Evolutionary conservation across 2,888 invertebrate species (phyloP).

Genomic region (Lycia hirtaria): DNA sequence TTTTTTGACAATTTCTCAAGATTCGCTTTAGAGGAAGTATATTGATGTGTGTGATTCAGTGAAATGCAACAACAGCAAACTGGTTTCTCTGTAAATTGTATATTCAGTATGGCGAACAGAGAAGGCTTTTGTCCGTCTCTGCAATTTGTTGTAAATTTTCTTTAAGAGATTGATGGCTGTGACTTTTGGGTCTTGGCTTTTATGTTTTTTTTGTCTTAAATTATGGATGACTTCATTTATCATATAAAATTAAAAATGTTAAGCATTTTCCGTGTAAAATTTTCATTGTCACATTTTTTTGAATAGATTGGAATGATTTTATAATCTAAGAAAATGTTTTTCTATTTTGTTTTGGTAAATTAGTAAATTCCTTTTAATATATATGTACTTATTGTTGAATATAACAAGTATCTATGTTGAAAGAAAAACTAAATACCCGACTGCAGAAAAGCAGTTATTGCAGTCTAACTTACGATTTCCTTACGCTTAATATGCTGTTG

Average conservation of each 20-base stretch:
- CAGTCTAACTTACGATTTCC: too few species aligned
- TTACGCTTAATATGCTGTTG: too few species aligned
- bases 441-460: too few species aligned
- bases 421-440: too few species aligned
- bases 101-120: neutral
- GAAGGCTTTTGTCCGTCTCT: conserved; percentile 41
- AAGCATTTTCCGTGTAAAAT: neutral
- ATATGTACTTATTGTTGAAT: too few species aligned
- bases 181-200: conserved; percentile 10
- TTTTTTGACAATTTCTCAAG: too few species aligned
- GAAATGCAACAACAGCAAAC: neutral
- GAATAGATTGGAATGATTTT: too few species aligned
- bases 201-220: conserved; percentile 2
- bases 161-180: conserved; percentile 34
- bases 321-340: too few species aligned
- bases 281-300: too few species aligned
- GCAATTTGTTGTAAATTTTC: conserved; percentile 45
- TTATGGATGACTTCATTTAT: conserved; percentile 4
- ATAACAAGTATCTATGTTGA: too few species aligned
- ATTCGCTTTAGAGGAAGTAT: neutral
- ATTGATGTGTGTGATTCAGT: neutral
- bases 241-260: conserved; percentile 4
- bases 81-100: neutral
- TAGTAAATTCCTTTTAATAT: too few species aligned
- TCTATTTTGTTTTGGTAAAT: too few species aligned